A percentile compares a stretch with the other conserved stretches of the same genome.
Conservation (phyloP, 1,140 invertebrate species). For the Papilio xuthus region DNA sequence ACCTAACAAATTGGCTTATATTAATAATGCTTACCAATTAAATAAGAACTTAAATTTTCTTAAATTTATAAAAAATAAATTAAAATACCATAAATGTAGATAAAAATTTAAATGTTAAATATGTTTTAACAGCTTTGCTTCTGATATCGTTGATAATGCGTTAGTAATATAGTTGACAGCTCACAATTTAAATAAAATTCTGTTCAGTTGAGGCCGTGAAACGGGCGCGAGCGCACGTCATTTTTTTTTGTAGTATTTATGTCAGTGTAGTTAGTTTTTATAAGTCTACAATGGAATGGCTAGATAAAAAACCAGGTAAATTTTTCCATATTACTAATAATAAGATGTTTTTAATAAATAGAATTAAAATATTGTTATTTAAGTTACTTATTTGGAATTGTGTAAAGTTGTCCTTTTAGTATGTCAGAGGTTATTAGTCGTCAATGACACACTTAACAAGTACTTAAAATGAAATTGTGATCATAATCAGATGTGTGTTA, state of each 20-base stretch:
- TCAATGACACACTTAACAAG: conserved; percentile 1
- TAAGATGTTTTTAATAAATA: not conserved
- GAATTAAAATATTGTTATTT: not conserved
- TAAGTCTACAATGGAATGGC: not conserved
- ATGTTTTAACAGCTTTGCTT: not conserved
- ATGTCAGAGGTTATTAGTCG: not conserved
- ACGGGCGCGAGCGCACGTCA: conserved; percentile 3
- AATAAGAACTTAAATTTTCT: not conserved
- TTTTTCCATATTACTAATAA: not conserved
- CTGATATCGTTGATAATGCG: not conserved
- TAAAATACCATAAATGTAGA: not conserved
- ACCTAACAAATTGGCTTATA: no score
- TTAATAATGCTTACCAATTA: no score
- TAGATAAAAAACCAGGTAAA: conserved; percentile 2
- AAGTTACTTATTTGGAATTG: not conserved
- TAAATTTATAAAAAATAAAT: no score
- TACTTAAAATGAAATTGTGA: not conserved
- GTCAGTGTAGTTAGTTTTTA: not conserved
- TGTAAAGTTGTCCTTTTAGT: not conserved
- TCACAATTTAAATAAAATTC: not conserved
- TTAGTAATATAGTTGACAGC: not conserved
- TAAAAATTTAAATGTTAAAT: not conserved
- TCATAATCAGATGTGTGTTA: not conserved
- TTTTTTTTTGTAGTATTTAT: not conserved
- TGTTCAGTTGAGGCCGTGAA: not conserved